These are phyloP conservation scores for Cotesia vestalis DNA, from an alignment of 1,140 invertebrate species.

Conservation along the genomic window DNA sequence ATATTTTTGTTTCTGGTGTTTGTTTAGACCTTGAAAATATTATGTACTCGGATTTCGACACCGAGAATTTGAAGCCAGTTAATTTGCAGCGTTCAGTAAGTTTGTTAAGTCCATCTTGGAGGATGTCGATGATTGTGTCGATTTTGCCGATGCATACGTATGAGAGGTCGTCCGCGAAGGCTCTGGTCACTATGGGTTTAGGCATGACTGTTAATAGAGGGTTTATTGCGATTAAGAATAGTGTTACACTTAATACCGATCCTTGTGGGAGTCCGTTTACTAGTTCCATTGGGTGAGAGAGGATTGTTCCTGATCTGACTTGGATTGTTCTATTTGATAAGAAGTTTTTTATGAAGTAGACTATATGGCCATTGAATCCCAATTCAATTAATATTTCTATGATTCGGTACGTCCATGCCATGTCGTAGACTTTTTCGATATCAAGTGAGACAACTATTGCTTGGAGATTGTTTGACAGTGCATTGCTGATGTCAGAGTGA, in stretches of 20 bases:
- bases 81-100: neutral
- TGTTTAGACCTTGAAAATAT: neutral
- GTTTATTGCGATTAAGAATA: slow-evolving; percentile 14
- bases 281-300: neutral
- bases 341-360: slow-evolving; percentile 1
- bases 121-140: neutral
- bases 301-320: neutral
- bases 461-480: neutral
- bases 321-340: neutral
- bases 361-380: neutral
- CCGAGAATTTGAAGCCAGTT: slow-evolving; percentile 20
- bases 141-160: too few relatives aligned
- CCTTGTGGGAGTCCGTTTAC: slow-evolving; percentile 17
- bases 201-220: neutral
- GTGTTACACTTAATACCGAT: slow-evolving; percentile 10
- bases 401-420: slow-evolving; percentile 6
- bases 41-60: slow-evolving; percentile 1
- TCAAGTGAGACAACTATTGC: neutral
- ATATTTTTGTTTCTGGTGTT: too few relatives aligned
- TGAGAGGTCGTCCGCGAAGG: too few relatives aligned
- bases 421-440: neutral
- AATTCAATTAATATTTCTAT: neutral
- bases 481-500: neutral
- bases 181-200: neutral
- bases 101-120: slow-evolving; percentile 1